Evolutionary conservation across 2,888 invertebrate species (phyloP).

Genomic region (Oligia latruncula): DNA sequence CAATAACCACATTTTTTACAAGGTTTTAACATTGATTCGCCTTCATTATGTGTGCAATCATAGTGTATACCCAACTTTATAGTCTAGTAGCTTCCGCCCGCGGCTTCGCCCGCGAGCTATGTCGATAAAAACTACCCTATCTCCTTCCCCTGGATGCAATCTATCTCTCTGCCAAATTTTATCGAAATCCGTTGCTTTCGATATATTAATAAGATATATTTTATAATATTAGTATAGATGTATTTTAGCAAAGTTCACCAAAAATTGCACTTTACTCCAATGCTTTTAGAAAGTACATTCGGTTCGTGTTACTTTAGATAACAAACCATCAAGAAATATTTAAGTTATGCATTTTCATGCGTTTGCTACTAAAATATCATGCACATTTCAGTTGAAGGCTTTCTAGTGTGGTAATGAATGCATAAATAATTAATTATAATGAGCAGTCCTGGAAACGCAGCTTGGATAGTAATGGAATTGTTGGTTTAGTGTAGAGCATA

Average conservation of each 20-base stretch:
- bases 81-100: too few species aligned
- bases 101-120: too few species aligned
- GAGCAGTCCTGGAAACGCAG: not conserved
- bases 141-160: too few species aligned
- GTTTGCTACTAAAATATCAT: not conserved
- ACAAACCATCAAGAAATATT: slow-evolving; percentile 1
- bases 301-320: not conserved
- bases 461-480: not conserved
- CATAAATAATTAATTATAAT: slow-evolving; percentile 5
- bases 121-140: too few species aligned
- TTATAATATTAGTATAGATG: too few species aligned
- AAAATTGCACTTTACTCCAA: not conserved
- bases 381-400: not conserved
- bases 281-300: not conserved
- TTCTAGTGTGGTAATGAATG: not conserved
- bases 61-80: not conserved
- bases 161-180: too few species aligned
- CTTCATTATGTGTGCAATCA: not conserved
- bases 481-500: not conserved
- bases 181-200: too few species aligned
- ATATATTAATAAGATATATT: too few species aligned
- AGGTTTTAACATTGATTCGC: not conserved
- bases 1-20: not conserved
- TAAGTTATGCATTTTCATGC: not conserved
- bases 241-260: not conserved